Evolutionary conservation across 2,113 vertebrate species (phyloP), one percentile per base, ranked within the genome.

Genomic region (Furnarius figulus): DNA sequence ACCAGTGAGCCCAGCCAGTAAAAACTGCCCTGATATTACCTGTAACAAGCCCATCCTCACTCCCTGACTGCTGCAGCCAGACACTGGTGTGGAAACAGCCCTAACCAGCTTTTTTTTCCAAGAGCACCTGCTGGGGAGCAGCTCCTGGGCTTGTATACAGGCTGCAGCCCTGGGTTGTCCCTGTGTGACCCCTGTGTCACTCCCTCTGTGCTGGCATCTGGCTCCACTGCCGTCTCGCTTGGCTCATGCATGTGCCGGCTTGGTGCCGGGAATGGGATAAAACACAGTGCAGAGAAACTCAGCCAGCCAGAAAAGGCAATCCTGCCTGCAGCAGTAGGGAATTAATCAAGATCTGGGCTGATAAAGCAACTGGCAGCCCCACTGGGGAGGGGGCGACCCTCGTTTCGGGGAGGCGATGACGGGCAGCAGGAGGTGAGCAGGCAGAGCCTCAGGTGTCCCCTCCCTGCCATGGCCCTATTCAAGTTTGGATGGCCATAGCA

Each of bases 401-500:
- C 0, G 0, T 19, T 22, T 6, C 0, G 7, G 63, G 44, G 61
- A 24, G 71, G n/a, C 0, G 11, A 13, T 40, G 76, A 8, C 1
- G 3, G 49, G 49, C 53, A 81, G 91, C 59, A 39, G 72, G 35
- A 46, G n/a, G 31, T 20, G n/a, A 77, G 42, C 0, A 8, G 46
- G n/a, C 62, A 47, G 47, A 79, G 28, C 10, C 46, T 22, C 1
- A 0, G 33, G 19, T 44, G 2, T 40, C 53, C 33, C 11, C 11
- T 58, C 25, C 66, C 25, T 9, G 6, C 52, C 72, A 13, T 2
- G 4, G 42, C 59, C 66, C 50, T 39, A 42, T 79, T 8, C 52
- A 33, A 0, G 19, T 37, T 71, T 14, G 3, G 0, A 4, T 2
- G 33, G 59, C 66, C n/a, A 9, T 0, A 58, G 52, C 23, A 3